Base-by-base conservation (phyloP, 2,797 vertebrate species). In the Enteromius fasciolatus region DNA sequence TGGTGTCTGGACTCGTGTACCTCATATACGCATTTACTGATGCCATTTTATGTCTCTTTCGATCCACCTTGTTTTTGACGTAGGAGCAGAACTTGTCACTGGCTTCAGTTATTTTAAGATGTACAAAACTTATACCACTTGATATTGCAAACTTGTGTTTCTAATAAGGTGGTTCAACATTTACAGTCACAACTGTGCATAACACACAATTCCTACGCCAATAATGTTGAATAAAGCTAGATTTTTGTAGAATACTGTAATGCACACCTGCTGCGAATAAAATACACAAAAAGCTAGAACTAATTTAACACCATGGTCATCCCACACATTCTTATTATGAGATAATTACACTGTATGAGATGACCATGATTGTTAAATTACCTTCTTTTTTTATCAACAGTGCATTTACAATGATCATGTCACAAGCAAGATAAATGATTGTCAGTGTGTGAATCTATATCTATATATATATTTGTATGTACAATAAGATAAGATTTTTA, bases 1-100 rank as follows among this genome's bases (percentile, higher is more conserved):
- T 84, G 87, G 88, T 89, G 87, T 84, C 82, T 88, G 54, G 33
- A 18, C 70, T 80, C 25, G 31, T 46, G 74, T 80, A 75, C 63
- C 64, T 70, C 63, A 64, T 14, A 36, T 52, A n/a, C 0, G 14
- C 67, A 72, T 10, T 17, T 25, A 28, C 36, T 18, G 63, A 78
- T 17, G 67, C 39, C 3, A 41, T 17, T n/a, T 39, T 14, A 64
- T 41, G 25, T 31, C 46, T 5, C 23, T 70, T 18, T 48, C 68
- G 2, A 18, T 28, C 3, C 68, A 48, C 23, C 14, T 72, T n/a
- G 11, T 14, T 52, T 52, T 14, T n/a, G 52, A 52, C 0, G 1
- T 12, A n/a, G 20, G 12, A 33, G 5, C 0, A 3, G 18, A 20
- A 63, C 25, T 31, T 20, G 66, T 68, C 20, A 52, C 3, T 52